Evolutionary conservation across 1,140 invertebrate genomes (phyloP).

Genomic region (Onthophagus taurus): DNA sequence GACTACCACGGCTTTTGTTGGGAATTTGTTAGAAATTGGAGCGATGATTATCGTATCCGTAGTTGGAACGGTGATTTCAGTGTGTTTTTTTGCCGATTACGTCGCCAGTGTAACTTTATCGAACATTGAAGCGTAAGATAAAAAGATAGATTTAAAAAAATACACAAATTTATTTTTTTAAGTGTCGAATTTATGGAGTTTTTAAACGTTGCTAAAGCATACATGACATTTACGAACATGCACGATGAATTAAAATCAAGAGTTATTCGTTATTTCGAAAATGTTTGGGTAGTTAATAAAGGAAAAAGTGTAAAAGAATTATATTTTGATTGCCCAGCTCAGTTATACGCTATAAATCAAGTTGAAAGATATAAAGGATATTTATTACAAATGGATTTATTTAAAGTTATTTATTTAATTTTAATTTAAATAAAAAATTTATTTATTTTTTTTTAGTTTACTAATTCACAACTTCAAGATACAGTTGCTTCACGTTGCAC

Average conservation of each 20-base stretch:
- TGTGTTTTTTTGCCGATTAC: constrained; percentile 3
- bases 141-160: too few species aligned
- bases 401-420: too few species aligned
- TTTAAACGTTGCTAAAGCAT: not conserved
- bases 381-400: too few species aligned
- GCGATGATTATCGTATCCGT: too few species aligned
- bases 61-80: not conserved
- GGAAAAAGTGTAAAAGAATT: not conserved
- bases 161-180: too few species aligned
- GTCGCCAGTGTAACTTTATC: too few species aligned
- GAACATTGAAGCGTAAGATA: too few species aligned
- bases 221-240: not conserved
- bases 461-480: not conserved
- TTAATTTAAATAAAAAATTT: too few species aligned
- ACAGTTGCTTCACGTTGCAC: not conserved
- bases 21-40: too few species aligned
- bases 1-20: too few species aligned
- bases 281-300: constrained; percentile 1
- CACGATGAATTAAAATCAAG: not conserved
- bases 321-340: constrained; percentile 1
- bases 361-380: not conserved
- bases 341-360: not conserved
- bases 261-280: not conserved
- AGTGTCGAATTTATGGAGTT: constrained; percentile 3
- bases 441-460: not conserved